Base-by-base conservation (phyloP, 2,113 vertebrate genomes). In the Castor canadensis region DNA sequence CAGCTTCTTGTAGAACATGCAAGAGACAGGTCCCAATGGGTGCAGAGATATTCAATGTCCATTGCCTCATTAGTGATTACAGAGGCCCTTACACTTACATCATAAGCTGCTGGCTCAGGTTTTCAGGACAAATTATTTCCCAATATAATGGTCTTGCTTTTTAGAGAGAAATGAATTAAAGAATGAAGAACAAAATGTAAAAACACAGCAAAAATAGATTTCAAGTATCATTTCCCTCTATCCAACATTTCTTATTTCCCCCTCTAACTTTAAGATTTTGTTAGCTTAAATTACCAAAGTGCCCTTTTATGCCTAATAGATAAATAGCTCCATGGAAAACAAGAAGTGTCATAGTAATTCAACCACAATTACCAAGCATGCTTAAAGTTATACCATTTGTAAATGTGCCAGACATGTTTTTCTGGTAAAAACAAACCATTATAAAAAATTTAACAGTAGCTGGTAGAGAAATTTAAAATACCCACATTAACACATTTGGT, bases 1-100 rank as follows among this genome's bases (percentile, higher is more conserved):
- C 99, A 99, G 98, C 98, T 99, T 98, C 96, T 81, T 98, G 99
- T 98, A 98, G 98, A 99, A 98, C 81, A 98, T 98, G 98, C 98
- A 79, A 97, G 95, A 82, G 96, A 98, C 98, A 97, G 96, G 97
- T 99, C 98, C 99, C 99, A 98, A 85, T 98, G 98, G 98, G 45
- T 95, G 96, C 97, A 77, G 97, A 98, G 98, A 96, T 75, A 98
- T 96, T 97, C 97, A 90, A 92, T 72, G 82, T 97, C 94, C 82
- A 95, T 95, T 96, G 96, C 98, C 98, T 98, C 98, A 98, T 98
- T 98, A 97, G 93, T 52, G 88, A 95, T 97, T 96, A 97, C 69
- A 97, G 95, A 97, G 97, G 96, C 95, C 97, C 92, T 96, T 97
- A 95, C 93, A 66, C 95, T 97, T 89, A 93, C 69, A 96, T 96